Percentiles rank a stretch among this genome's conserved stretches.
Conservation (phyloP, 2,888 invertebrate species). For the Volucella inanis region DNA sequence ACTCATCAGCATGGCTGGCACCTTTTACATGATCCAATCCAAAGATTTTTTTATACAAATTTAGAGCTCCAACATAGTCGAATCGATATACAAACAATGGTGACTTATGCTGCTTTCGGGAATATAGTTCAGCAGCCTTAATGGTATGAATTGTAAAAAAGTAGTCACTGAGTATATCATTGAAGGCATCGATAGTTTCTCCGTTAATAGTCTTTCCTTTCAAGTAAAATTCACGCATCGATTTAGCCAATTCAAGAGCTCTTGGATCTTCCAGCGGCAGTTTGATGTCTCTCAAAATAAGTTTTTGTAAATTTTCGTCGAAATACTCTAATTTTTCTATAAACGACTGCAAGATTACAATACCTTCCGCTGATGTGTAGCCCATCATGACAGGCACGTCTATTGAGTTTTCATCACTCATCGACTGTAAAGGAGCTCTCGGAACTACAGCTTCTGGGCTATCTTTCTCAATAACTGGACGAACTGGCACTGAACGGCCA, state of each 20-base stretch:
- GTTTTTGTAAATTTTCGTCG: conserved; percentile 59
- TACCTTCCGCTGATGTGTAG: conserved; percentile 84
- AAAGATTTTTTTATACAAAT: conserved; percentile 82
- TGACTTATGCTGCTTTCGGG: conserved; percentile 74
- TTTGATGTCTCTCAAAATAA: conserved; percentile 72
- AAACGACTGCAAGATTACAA: conserved; percentile 77
- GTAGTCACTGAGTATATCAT: conserved; percentile 83
- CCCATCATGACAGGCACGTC: conserved; percentile 84
- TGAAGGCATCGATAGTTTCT: conserved; percentile 81
- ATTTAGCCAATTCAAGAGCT: conserved; percentile 44
- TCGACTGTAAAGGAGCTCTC: conserved; percentile 81
- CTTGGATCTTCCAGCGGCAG: conserved; percentile 40
- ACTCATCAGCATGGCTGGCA: conserved; percentile 85
- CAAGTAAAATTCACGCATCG: conserved; percentile 82
- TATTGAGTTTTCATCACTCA: conserved; percentile 81
- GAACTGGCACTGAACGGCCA: conserved; percentile 57
- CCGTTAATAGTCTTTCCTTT: conserved; percentile 80
- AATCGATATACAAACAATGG: conserved; percentile 85
- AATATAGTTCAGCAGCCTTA: conserved; percentile 65
- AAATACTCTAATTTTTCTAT: conserved; percentile 56
- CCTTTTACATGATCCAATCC: conserved; percentile 82
- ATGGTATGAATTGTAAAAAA: conserved; percentile 65
- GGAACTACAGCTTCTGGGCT: conserved; percentile 66
- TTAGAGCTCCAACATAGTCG: conserved; percentile 84
- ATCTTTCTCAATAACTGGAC: conserved; percentile 74